phyloP scores from a whole-genome alignment of 2,113 vertebrate species.

The Irena cyanogastra region DNA sequence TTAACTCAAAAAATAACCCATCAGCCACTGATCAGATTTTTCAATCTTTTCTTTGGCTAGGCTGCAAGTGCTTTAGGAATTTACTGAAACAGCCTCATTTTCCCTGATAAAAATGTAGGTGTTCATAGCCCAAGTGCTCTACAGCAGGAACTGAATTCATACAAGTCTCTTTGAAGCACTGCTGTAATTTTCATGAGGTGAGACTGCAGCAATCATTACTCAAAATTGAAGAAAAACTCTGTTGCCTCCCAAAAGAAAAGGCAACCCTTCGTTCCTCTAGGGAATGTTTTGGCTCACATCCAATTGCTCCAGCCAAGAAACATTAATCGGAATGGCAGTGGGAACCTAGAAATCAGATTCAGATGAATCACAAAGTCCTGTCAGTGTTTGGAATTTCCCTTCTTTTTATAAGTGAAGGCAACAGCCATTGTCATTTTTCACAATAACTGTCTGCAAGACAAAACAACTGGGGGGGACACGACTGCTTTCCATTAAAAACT shows the following conservation, averaged over 20 bases:
- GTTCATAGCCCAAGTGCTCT: not conserved
- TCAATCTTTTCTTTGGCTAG: not conserved
- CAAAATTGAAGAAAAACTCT: not conserved
- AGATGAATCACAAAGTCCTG: slow-evolving; percentile 18
- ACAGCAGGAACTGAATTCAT: not conserved
- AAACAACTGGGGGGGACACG: not conserved
- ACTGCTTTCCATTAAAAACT: slow-evolving; percentile 37
- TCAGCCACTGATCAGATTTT: not conserved
- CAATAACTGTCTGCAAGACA: slow-evolving; percentile 8
- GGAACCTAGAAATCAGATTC: slow-evolving; percentile 41
- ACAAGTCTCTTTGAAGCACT: not conserved
- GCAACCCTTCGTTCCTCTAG: not conserved
- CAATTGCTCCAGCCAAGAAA: not conserved
- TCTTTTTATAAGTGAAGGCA: slow-evolving; percentile 8
- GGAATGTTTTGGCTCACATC: not conserved
- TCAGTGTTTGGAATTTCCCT: slow-evolving; percentile 27
- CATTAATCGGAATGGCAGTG: slow-evolving; percentile 11
- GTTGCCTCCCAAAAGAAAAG: not conserved
- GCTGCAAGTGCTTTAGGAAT: not conserved
- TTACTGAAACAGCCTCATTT: not conserved
- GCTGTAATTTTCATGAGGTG: not conserved
- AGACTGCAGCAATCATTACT: not conserved
- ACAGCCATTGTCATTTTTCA: slow-evolving; percentile 13
- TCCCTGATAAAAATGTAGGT: not conserved
- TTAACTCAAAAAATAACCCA: no score